Evolutionary conservation across 2,797 vertebrate species (phyloP).

Genomic region (Vultur gryphus): DNA sequence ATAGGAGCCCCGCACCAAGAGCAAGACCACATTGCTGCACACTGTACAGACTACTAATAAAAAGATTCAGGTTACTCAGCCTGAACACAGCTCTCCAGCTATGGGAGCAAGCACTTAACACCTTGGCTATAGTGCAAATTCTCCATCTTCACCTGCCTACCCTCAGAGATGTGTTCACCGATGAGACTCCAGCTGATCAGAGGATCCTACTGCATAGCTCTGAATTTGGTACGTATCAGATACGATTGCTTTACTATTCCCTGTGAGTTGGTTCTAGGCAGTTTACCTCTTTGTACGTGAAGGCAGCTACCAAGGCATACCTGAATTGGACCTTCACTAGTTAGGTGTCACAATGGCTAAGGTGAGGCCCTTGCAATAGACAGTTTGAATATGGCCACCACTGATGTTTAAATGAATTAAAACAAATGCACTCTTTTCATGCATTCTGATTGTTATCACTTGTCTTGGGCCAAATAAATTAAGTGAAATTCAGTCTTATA

Average conservation of each 20-base stretch:
- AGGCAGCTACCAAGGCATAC: not conserved
- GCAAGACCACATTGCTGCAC: not conserved
- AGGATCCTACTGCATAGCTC: not conserved
- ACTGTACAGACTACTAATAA: not conserved
- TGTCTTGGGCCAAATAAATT: not conserved
- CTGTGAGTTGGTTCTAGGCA: not conserved
- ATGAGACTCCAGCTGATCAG: not conserved
- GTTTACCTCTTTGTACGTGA: not conserved
- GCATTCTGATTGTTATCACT: not conserved
- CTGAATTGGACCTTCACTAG: not conserved
- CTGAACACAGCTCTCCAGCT: not conserved
- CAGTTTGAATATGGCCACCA: not conserved
- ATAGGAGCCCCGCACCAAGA: not conserved
- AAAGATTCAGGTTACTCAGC: not conserved
- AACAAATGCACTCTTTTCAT: not conserved
- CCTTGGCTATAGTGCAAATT: not conserved
- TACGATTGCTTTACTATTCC: not conserved
- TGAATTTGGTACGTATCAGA: not conserved
- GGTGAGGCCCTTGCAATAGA: not conserved
- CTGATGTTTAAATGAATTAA: not conserved
- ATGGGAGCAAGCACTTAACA: not conserved
- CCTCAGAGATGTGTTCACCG: not conserved
- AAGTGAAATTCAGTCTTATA: not conserved
- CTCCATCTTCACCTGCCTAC: not conserved
- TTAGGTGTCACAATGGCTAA: not conserved